Evolutionary conservation across 2,888 invertebrate genomes (phyloP).

Genomic region (Aquatica leii): DNA sequence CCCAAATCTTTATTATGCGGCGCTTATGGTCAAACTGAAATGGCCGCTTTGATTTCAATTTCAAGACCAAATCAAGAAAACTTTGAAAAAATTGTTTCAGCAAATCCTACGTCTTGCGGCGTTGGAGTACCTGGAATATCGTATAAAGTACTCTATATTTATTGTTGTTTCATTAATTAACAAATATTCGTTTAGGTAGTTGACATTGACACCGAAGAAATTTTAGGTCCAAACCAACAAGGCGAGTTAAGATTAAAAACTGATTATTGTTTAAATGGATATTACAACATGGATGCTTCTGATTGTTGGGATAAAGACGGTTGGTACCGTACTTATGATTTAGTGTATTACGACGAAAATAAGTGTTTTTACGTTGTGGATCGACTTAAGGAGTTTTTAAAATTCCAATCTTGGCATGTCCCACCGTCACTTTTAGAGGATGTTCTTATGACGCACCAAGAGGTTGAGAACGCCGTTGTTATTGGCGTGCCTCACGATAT

Average conservation of each 20-base stretch:
- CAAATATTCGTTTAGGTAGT: constrained; percentile 57
- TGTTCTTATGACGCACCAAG: constrained; percentile 50
- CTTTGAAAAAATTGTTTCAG: too few relatives aligned
- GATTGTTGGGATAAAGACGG: constrained; percentile 59
- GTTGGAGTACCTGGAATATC: constrained; percentile 45
- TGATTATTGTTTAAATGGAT: constrained; percentile 56
- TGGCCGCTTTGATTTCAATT: constrained; percentile 44
- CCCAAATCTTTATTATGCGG: constrained; percentile 52
- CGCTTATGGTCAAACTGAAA: constrained; percentile 55
- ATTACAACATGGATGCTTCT: constrained; percentile 61
- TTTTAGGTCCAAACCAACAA: constrained; percentile 59
- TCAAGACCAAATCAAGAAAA: constrained; percentile 47
- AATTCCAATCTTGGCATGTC: constrained; percentile 64
- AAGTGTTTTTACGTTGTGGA: constrained; percentile 62
- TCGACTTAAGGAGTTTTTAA: constrained; percentile 63
- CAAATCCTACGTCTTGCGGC: constrained; percentile 50
- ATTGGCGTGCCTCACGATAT: constrained; percentile 53
- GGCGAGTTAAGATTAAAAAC: constrained; percentile 66
- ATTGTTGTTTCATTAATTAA: too few relatives aligned
- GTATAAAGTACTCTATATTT: constrained; percentile 55
- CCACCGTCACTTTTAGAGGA: constrained; percentile 53
- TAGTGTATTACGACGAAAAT: constrained; percentile 63
- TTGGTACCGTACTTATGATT: constrained; percentile 65
- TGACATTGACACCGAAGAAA: constrained; percentile 60
- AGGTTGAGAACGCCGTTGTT: constrained; percentile 49